Evolutionary conservation across 2,888 invertebrate species (phyloP), one percentile per base, ranked within the genome.

Genomic region (Apamea sordens): DNA sequence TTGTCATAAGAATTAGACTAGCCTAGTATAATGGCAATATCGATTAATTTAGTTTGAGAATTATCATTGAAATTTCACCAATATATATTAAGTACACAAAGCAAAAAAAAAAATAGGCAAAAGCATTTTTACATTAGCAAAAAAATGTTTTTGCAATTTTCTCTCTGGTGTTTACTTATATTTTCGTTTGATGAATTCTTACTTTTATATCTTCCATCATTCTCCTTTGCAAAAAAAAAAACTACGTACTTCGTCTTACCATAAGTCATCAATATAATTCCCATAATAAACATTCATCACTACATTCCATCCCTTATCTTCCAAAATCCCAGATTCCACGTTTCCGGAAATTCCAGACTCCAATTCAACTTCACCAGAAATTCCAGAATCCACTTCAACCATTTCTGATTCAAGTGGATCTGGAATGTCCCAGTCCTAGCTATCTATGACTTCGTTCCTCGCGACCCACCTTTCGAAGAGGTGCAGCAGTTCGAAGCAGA

Each of bases 401-500:
- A 84, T 53, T n/a, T 50, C 63, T 24, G 5, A 18, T 50, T 44
- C 21, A n/a, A 65, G 76, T 59, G 41, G 7, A 5, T 28, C 88
- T 79, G 88, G 85, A 85, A 81, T 65, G 0, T 21, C 36, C 69
- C 56, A 32, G 1, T 18, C 18, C 86, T 86, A 86, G 77, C 81
- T 87, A 10, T 85, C 73, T 61, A 75, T 0, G 41, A 44, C 44
- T 15, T 76, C 77, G 8, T 44, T 73, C 36, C 72, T 76, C 32
- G 67, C 75, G 61, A 86, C 86, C 88, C 88, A 98, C 92, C 98
- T 97, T 90, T 98, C 98, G 65, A 97, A 94, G 91, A 98, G 98
- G 93, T 99, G 99, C 72, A 99, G 94, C 76, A 98, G 97, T 95
- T 99, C 99, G 94, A 99, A 99, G 84, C 97, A 98, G 28, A 99